Conservation (phyloP, 2,113 vertebrate genomes). For the Eidolon helvum region DNA sequence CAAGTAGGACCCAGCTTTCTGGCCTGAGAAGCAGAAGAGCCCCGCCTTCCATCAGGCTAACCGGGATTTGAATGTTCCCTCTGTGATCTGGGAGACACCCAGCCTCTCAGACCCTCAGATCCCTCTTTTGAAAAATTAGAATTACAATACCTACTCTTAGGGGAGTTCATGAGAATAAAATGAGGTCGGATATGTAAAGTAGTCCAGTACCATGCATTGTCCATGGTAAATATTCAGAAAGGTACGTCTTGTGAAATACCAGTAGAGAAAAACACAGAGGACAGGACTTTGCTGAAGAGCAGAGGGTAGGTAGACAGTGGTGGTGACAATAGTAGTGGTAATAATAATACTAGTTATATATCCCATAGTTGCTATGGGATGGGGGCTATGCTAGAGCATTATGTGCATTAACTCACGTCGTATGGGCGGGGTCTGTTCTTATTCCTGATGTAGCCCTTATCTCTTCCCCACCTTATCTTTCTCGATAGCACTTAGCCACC, state of each 20-base stretch:
- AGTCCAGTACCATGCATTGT: not conserved
- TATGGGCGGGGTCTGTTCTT: not conserved
- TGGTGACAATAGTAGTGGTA: fast-evolving
- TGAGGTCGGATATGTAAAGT: not conserved
- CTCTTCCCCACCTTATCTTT: not conserved
- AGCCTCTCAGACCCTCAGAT: not conserved
- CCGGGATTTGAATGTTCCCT: not conserved
- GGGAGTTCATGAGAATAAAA: not conserved
- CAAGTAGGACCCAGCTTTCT: not conserved
- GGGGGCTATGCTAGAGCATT: not conserved
- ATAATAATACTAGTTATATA: no score
- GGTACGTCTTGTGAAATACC: not conserved
- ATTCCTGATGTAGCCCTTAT: no score
- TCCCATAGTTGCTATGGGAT: not conserved
- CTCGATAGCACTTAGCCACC: not conserved
- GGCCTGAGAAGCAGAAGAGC: not conserved
- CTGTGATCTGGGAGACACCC: not conserved
- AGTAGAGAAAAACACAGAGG: not conserved
- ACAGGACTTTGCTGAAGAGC: not conserved
- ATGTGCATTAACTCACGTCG: fast-evolving
- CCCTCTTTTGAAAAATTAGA: not conserved
- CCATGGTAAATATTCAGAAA: not conserved
- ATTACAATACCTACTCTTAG: not conserved
- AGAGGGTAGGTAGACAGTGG: not conserved
- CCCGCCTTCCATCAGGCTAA: not conserved